Percentiles rank a stretch among this genome's conserved stretches.
Conservation (phyloP, 2,797 vertebrate genomes). For the Pseudomugil tenellus region DNA sequence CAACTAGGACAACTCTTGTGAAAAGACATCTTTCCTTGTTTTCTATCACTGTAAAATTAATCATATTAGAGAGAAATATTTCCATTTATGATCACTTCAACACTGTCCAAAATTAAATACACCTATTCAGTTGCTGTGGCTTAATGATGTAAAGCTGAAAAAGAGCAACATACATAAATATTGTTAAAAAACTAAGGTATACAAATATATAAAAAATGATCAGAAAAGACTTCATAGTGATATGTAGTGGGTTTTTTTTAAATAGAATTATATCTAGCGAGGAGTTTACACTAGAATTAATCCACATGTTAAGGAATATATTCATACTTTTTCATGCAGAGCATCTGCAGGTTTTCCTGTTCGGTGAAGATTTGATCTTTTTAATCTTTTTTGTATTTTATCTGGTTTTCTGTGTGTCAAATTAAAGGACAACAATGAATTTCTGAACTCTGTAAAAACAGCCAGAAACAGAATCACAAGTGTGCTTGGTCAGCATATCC, state of each 20-base stretch:
- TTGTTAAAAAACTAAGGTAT: neutral
- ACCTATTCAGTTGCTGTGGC: neutral
- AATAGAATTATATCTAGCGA: neutral
- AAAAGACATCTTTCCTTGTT: neutral
- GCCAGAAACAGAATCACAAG: conserved; percentile 27
- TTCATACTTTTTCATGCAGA: neutral
- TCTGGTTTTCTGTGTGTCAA: conserved; percentile 9
- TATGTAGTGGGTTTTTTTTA: neutral
- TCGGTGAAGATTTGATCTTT: conserved; percentile 9
- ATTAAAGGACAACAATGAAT: conserved; percentile 37
- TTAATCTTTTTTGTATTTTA: neutral
- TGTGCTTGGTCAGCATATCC: conserved; percentile 27
- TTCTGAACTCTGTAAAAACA: conserved; percentile 34
- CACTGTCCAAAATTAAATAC: neutral
- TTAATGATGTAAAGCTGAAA: neutral
- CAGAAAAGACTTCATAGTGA: neutral
- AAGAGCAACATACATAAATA: neutral
- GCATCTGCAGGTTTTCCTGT: conserved; percentile 5
- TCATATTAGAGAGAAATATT: too few species aligned
- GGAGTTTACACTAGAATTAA: neutral
- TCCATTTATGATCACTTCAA: neutral
- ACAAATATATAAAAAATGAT: neutral
- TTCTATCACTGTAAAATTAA: neutral
- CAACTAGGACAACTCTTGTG: neutral
- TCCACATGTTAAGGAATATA: neutral